These are phyloP conservation scores for Pilophorus perplexus DNA, from an alignment of 2,888 invertebrate species.

Conservation along the genomic window DNA sequence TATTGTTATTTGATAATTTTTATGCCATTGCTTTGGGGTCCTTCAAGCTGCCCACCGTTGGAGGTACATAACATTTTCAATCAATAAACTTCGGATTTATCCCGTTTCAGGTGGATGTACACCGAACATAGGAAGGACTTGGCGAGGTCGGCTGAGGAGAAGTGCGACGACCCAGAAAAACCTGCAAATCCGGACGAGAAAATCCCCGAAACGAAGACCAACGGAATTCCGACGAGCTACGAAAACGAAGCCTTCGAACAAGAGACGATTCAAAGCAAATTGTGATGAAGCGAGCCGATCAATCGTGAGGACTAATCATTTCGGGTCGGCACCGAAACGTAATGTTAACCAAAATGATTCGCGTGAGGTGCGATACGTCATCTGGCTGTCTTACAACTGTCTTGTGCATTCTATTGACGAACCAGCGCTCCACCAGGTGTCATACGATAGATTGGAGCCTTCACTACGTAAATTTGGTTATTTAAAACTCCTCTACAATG, in stretches of 20 bases:
- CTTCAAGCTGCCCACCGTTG: not conserved
- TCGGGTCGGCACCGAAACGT: not conserved
- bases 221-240: constrained; percentile 5
- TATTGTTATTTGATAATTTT: not conserved
- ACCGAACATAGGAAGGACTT: constrained; percentile 62
- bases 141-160: not conserved
- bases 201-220: not conserved
- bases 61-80: too few relatives aligned
- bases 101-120: constrained; percentile 66
- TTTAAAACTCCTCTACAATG: too few relatives aligned
- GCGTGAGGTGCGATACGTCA: not conserved
- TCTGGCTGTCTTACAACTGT: too few relatives aligned
- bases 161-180: not conserved
- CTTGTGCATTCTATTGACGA: too few relatives aligned
- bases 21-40: not conserved
- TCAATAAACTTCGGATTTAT: too few relatives aligned
- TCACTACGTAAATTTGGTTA: too few relatives aligned
- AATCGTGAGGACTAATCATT: not conserved
- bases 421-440: too few relatives aligned
- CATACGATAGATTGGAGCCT: too few relatives aligned
- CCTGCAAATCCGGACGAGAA: constrained; percentile 12
- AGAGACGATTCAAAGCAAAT: constrained; percentile 22
- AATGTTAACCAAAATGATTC: not conserved
- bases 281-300: constrained; percentile 6
- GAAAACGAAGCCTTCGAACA: constrained; percentile 29